A percentile compares a stretch with the other conserved stretches of the same genome.
Evolutionary conservation across 2,113 vertebrate genomes (phyloP).

Genomic region (Labrus mixtus): DNA sequence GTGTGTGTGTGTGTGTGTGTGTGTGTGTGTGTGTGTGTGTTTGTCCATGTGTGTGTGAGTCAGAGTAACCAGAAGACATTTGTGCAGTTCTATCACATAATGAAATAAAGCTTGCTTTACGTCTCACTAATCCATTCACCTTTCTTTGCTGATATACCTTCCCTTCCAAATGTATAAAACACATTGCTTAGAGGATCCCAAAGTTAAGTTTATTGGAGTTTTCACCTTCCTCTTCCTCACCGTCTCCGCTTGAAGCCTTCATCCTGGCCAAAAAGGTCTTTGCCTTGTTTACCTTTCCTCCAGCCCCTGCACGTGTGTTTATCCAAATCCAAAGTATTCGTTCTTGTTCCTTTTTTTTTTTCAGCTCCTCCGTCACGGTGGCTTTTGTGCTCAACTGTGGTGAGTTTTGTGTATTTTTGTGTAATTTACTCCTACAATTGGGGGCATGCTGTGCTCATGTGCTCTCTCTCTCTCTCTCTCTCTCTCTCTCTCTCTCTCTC

Average conservation of each 20-base stretch:
- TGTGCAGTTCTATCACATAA: conserved; percentile 21
- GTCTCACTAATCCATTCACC: not conserved
- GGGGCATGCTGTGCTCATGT: conserved; percentile 75
- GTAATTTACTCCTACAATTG: conserved; percentile 82
- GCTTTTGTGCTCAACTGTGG: conserved; percentile 78
- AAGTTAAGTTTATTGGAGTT: not conserved
- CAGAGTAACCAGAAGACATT: conserved; percentile 31
- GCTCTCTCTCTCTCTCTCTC: conserved; percentile 16
- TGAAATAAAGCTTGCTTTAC: not conserved
- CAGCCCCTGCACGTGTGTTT: conserved; percentile 80
- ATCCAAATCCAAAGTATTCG: conserved; percentile 67
- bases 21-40: too few species aligned
- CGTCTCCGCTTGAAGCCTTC: conserved; percentile 37
- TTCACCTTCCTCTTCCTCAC: conserved; percentile 29
- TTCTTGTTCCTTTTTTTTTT: conserved; percentile 50
- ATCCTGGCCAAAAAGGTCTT: conserved; percentile 46
- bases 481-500: conserved; percentile 12
- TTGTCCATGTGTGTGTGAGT: conserved; percentile 18
- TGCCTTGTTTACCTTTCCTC: conserved; percentile 71
- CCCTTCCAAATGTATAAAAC: too few species aligned
- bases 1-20: too few species aligned
- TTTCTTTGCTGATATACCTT: not conserved
- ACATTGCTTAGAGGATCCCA: not conserved
- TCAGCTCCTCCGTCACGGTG: conserved; percentile 73
- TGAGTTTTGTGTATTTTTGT: conserved; percentile 80